Evolutionary conservation across 2,113 vertebrate genomes (phyloP).

Genomic region (Macheiramphus alcinus): DNA sequence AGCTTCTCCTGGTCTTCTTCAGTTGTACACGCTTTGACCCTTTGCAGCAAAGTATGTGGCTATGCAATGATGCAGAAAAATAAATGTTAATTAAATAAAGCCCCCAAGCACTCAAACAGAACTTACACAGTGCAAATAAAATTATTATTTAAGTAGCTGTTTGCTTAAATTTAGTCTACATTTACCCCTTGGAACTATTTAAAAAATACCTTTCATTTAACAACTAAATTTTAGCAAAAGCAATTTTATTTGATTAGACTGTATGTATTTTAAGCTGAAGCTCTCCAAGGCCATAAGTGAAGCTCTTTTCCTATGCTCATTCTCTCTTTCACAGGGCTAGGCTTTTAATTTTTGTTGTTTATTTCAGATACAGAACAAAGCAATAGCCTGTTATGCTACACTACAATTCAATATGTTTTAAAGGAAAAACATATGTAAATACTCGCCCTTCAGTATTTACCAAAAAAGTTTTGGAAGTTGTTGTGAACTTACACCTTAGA

Average conservation of each 20-base stretch:
- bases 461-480: neutral
- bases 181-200: neutral
- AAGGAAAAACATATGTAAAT: neutral
- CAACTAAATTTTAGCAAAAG: neutral
- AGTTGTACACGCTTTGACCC: slow-evolving; percentile 94
- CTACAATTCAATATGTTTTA: rapidly evolving
- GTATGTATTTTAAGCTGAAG: neutral
- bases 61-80: slow-evolving; percentile 53
- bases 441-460: neutral
- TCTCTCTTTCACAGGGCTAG: neutral
- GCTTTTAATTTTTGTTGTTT: neutral
- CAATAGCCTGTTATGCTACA: neutral
- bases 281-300: neutral
- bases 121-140: neutral
- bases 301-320: neutral
- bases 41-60: slow-evolving; percentile 93
- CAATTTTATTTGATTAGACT: neutral
- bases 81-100: neutral
- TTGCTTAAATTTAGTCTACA: neutral
- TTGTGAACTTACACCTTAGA: neutral
- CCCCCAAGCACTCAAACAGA: neutral
- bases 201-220: neutral
- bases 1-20: slow-evolving; percentile 98
- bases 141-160: neutral
- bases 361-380: neutral